Evolutionary conservation across 2,797 vertebrate genomes (phyloP).

Genomic region (Tinamus major): DNA sequence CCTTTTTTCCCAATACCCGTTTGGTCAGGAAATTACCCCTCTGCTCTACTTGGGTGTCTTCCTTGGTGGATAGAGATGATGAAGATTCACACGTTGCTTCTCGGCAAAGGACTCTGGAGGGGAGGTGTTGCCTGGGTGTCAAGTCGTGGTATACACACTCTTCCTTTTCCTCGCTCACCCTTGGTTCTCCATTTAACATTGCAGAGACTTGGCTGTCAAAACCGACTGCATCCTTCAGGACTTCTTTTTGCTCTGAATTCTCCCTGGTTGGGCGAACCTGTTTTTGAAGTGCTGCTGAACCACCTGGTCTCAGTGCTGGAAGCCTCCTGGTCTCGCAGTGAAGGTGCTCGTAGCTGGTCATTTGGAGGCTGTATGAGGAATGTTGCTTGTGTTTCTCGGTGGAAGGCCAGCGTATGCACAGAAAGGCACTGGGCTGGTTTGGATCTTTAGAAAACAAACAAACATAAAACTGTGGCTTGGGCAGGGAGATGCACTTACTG

Average conservation of each 20-base stretch:
- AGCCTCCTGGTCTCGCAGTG: background rate
- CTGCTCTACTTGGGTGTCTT: background rate
- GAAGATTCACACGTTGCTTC: background rate
- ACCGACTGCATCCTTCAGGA: background rate
- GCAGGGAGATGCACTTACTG: background rate
- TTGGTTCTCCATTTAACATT: background rate
- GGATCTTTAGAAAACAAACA: background rate
- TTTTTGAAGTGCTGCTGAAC: background rate
- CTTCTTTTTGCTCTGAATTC: constrained; percentile 38
- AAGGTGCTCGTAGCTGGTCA: constrained; percentile 29
- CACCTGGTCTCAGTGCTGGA: background rate
- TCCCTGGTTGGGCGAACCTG: background rate
- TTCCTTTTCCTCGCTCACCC: constrained; percentile 11
- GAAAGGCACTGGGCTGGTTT: background rate
- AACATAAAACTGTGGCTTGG: background rate
- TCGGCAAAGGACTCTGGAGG: background rate
- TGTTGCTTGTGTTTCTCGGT: background rate
- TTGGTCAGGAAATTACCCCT: background rate
- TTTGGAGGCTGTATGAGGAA: background rate
- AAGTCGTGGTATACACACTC: background rate
- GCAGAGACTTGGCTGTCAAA: background rate
- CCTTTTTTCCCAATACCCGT: background rate
- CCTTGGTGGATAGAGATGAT: background rate
- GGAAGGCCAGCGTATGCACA: background rate
- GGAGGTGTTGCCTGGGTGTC: background rate